Conservation (phyloP, 1,140 invertebrate species). For the Globodera rostochiensis region DNA sequence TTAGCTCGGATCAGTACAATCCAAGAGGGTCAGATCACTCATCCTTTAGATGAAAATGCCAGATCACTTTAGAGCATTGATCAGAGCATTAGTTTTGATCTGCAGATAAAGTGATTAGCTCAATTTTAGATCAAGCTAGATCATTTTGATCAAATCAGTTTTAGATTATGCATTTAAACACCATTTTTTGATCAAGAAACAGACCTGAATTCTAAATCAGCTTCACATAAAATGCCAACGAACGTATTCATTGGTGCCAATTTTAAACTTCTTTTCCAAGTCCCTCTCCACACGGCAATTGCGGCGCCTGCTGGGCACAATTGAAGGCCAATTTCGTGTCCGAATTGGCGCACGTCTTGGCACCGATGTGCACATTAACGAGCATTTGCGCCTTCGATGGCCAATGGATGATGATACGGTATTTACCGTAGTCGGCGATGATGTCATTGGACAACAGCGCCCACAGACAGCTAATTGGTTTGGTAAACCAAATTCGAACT, state of each 20-base stretch:
- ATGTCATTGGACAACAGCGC: background rate
- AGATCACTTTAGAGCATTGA: too few relatives aligned
- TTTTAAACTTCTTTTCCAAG: background rate
- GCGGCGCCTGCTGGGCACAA: background rate
- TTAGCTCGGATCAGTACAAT: too few relatives aligned
- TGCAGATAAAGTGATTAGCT: too few relatives aligned
- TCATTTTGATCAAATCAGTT: too few relatives aligned
- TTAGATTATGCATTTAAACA: too few relatives aligned
- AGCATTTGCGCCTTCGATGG: background rate
- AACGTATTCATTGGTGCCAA: background rate
- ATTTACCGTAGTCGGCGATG: background rate
- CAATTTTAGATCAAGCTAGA: too few relatives aligned
- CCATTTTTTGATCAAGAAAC: too few relatives aligned
- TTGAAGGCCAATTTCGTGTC: slow-evolving; percentile 19
- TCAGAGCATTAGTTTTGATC: too few relatives aligned
- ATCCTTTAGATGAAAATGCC: too few relatives aligned
- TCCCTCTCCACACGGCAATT: background rate
- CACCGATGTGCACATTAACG: background rate
- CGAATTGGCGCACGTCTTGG: background rate
- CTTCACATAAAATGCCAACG: background rate
- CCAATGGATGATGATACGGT: background rate
- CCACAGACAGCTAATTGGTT: background rate
- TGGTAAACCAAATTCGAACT: slow-evolving; percentile 22
- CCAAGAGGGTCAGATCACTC: too few relatives aligned
- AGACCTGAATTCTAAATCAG: too few relatives aligned